phyloP scores from a whole-genome alignment of 1,140 invertebrate genomes.

The Dendroctonus ponderosae region DNA sequence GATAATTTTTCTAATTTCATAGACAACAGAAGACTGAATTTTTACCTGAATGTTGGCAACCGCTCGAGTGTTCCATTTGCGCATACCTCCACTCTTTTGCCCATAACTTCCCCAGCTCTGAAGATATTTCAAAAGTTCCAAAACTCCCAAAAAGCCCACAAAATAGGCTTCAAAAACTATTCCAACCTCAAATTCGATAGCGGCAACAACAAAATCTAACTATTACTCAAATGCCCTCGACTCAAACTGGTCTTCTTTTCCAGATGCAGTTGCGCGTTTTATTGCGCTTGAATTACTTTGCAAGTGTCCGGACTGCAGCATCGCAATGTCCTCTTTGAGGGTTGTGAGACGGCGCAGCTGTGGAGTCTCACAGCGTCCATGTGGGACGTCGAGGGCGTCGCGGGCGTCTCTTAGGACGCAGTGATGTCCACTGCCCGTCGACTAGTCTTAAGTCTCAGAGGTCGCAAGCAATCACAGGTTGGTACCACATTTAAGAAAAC shows the following conservation, averaged over 20 bases:
- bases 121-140: no score
- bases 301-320: neutral
- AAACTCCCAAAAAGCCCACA: no score
- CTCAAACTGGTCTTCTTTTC: slow-evolving; percentile 1
- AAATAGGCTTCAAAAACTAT: no score
- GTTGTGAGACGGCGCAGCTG: slow-evolving; percentile 10
- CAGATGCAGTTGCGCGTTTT: slow-evolving; percentile 17
- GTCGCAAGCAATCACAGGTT: slow-evolving; percentile 53
- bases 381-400: slow-evolving; percentile 16
- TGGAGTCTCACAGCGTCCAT: slow-evolving; percentile 12
- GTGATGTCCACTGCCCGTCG: slow-evolving; percentile 66
- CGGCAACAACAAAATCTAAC: no score
- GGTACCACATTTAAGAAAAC: neutral
- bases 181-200: no score
- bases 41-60: no score
- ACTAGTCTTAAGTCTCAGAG: slow-evolving; percentile 66
- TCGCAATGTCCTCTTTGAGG: slow-evolving; percentile 16
- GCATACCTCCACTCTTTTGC: no score
- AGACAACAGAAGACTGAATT: no score
- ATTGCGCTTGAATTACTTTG: neutral
- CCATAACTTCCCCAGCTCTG: no score
- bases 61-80: no score
- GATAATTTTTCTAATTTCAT: no score
- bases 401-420: slow-evolving; percentile 37
- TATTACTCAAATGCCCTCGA: no score